Percentiles rank a stretch among this genome's conserved stretches.
These are phyloP conservation scores for Alentia gelatinosa DNA, from an alignment of 2,888 invertebrate genomes.

Conservation along the genomic window DNA sequence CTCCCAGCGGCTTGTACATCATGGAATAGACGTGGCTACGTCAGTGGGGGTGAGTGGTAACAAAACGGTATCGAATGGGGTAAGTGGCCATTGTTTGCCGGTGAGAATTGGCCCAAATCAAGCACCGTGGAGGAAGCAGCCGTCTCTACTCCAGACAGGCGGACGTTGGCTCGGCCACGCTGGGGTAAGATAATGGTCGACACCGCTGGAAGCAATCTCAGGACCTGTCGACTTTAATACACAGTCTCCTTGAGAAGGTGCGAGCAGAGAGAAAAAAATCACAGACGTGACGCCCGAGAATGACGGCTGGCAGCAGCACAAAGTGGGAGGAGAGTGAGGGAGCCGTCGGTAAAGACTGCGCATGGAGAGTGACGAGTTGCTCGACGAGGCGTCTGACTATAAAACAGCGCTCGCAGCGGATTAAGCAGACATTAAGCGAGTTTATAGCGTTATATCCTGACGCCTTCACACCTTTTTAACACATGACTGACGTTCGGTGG, in stretches of 20 bases:
- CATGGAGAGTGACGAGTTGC: neutral
- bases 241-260: neutral
- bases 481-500: neutral
- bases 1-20: neutral
- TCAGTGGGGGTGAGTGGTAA: neutral
- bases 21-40: neutral
- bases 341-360: neutral
- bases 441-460: neutral
- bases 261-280: neutral
- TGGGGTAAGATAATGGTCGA: neutral
- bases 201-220: neutral
- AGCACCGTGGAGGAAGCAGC: too few species aligned
- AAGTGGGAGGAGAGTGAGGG: neutral
- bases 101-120: too few species aligned
- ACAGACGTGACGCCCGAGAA: neutral
- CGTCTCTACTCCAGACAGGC: neutral
- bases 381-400: too few species aligned
- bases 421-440: neutral
- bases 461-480: neutral
- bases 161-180: neutral
- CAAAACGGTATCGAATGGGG: neutral
- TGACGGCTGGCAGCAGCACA: neutral
- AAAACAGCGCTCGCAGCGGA: neutral
- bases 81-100: neutral
- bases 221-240: conserved; percentile 20